Base-by-base conservation (phyloP, 2,888 invertebrate genomes). In the Dilophus febrilis region DNA sequence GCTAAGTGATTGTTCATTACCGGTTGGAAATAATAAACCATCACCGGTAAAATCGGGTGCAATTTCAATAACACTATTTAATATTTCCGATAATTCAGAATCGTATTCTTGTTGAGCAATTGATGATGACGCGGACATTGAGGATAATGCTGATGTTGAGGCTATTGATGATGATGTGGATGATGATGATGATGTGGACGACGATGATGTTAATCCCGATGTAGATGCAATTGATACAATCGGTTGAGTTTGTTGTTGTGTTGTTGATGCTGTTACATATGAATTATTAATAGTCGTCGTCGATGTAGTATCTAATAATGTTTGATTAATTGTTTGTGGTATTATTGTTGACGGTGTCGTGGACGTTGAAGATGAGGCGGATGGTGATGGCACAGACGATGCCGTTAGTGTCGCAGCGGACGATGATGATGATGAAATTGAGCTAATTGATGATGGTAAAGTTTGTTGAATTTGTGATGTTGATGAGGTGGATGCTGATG, bases 41-140 rank as follows among this genome's bases (percentile, higher is more conserved):
- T 40, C 40, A 30, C 37, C 37, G 11, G 14, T 31, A 27, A 37
- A 38, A 19, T 82, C 82, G 43, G 80, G 75, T 58, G 78, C 77
- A 53, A 78, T 74, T 47, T 86, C 85, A 54, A 86, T 81, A 44
- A 87, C 80, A 58, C 81, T 78, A 64, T 91, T 87, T 48, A 91
- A 63, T 49, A 91, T 76, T 52, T 83, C 82, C 3, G 86, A 85
- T 38, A 91, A 66, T 44, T 80, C 69, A 38, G 77, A 74, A 62
- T 85, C 84, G 40, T 53, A 51, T 43, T 58, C 59, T 17, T 33
- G 39, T 55, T 40, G 58, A n/a, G n/a, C n/a, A n/a, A n/a, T n/a
- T 53, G 45, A 57, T 55, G 22, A 8, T 22, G 22, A 8, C 8
- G 22, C 8, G 39, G 59, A 18, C 29, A 38, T 28, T 33, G 34